phyloP scores from a whole-genome alignment of 2,797 vertebrate genomes.

The Hippoglossus hippoglossus region DNA sequence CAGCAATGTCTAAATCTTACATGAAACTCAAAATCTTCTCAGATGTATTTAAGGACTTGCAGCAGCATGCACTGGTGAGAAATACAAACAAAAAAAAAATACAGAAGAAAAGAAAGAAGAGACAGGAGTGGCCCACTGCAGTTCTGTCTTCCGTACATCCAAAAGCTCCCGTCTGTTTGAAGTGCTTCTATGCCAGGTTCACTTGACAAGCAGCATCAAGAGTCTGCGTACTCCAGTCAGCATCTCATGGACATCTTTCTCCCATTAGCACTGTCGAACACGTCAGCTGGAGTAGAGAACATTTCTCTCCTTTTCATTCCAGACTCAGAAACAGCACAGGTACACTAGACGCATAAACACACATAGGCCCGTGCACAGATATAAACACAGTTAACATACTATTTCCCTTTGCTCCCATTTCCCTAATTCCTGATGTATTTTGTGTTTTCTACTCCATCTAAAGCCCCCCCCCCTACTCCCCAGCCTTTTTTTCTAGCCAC shows the following conservation, averaged over 20 bases:
- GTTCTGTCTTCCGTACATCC: constrained; percentile 16
- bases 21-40: neutral
- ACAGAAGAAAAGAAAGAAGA: constrained; percentile 14
- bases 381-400: constrained; percentile 22
- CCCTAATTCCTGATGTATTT: constrained; percentile 36
- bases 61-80: neutral
- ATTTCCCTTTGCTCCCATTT: constrained; percentile 49
- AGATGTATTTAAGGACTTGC: constrained; percentile 1
- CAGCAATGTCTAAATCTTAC: constrained; percentile 2
- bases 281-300: constrained; percentile 31
- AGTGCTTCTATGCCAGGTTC: constrained; percentile 23
- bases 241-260: constrained; percentile 40
- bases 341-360: constrained; percentile 33
- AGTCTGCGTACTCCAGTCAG: constrained; percentile 37
- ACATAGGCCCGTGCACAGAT: neutral
- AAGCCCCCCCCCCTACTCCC: neutral
- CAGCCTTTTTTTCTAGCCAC: constrained; percentile 48
- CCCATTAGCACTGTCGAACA: constrained; percentile 55
- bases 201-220: constrained; percentile 22
- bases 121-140: neutral
- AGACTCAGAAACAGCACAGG: constrained; percentile 39
- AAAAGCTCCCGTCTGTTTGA: constrained; percentile 9
- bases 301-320: constrained; percentile 32
- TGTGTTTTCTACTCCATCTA: constrained; percentile 33
- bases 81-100: constrained; percentile 5